Conservation (phyloP, 2,113 vertebrate species). For the Chascanopsetta lugubris region DNA sequence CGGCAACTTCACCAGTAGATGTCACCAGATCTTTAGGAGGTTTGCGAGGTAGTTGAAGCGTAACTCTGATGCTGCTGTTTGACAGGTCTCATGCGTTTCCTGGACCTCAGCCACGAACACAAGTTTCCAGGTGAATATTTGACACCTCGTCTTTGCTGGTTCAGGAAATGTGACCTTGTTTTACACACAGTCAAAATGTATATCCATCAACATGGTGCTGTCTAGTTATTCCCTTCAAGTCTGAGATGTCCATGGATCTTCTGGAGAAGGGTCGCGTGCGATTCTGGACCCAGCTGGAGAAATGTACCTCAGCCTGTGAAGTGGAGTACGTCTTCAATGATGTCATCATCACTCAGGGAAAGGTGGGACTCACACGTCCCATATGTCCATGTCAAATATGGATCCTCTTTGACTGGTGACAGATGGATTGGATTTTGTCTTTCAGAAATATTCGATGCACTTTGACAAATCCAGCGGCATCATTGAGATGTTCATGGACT, state of each 20-base stretch:
- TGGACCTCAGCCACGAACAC: constrained; percentile 92
- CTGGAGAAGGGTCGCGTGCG: constrained; percentile 95
- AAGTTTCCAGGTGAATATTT: constrained; percentile 93
- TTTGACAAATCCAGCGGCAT: constrained; percentile 89
- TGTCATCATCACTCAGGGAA: constrained; percentile 87
- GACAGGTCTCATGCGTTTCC: constrained; percentile 90
- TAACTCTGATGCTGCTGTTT: constrained; percentile 17
- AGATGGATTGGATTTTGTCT: background rate
- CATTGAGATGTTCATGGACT: constrained; percentile 97
- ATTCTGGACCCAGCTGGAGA: constrained; percentile 95
- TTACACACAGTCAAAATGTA: background rate
- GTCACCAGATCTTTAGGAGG: too few species aligned
- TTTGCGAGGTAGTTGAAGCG: constrained; percentile 7
- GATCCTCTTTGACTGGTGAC: background rate
- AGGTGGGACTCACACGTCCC: constrained; percentile 75
- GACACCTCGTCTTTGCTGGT: too few species aligned
- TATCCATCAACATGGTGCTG: constrained; percentile 13
- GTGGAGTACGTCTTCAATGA: constrained; percentile 94
- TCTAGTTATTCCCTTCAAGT: constrained; percentile 89
- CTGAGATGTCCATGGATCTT: constrained; percentile 92
- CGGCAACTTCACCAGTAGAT: too few species aligned
- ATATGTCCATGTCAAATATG: background rate
- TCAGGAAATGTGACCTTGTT: too few species aligned
- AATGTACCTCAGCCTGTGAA: constrained; percentile 86
- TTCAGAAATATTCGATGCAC: constrained; percentile 95